Conservation (phyloP, 2,888 invertebrate species). For the Entomobrya proxima region DNA sequence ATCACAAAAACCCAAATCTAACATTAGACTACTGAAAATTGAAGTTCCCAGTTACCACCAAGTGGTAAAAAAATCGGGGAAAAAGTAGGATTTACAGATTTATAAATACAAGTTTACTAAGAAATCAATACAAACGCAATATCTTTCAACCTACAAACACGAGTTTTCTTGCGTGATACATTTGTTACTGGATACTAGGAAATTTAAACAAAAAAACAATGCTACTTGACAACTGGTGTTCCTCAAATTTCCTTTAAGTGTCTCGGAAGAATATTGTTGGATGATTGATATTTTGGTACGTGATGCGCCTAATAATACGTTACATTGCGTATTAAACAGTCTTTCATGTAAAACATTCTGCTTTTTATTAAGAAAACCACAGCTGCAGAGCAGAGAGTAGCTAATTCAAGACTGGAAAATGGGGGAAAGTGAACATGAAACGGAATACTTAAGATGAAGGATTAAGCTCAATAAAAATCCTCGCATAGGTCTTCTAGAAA, state of each 20-base stretch:
- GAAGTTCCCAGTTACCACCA: no score
- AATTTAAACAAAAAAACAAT: neutral
- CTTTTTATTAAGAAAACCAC: neutral
- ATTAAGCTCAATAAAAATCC: neutral
- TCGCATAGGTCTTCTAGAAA: neutral
- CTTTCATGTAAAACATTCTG: neutral
- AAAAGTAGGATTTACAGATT: no score
- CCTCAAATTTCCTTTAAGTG: neutral
- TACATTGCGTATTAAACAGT: no score
- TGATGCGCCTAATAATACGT: constrained; percentile 1
- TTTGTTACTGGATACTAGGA: neutral
- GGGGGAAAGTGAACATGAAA: constrained; percentile 13
- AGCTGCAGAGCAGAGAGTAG: neutral
- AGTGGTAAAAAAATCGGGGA: no score
- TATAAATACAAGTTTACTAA: no score
- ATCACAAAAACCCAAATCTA: neutral
- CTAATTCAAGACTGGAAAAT: neutral
- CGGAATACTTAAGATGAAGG: neutral
- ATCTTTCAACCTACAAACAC: no score
- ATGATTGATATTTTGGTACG: neutral
- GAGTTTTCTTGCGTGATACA: no score
- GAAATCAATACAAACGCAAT: no score
- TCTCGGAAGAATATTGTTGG: neutral
- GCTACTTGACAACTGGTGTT: constrained; percentile 41
- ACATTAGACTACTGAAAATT: no score